These are phyloP conservation scores for Elysia crispata DNA, from an alignment of 2,888 invertebrate species.

Conservation along the genomic window DNA sequence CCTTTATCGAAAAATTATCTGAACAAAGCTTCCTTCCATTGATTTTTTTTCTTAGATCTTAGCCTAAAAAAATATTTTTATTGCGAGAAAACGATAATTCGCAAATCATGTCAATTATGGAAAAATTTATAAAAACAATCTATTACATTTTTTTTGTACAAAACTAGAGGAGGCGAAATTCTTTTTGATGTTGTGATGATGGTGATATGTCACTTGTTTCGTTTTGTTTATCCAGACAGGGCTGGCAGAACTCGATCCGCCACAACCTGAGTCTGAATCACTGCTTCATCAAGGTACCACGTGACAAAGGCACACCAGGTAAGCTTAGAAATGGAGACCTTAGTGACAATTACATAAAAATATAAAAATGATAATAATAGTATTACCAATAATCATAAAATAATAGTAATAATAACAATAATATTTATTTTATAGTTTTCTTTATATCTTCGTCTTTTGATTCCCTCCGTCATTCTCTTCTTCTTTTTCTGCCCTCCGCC, in stretches of 20 bases:
- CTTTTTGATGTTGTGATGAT: background rate
- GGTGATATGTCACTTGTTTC: background rate
- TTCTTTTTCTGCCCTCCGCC: background rate
- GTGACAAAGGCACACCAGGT: conserved; percentile 78
- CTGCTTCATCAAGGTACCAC: conserved; percentile 58
- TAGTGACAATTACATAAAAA: background rate
- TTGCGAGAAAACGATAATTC: too few species aligned
- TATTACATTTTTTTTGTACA: too few species aligned
- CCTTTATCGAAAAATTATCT: too few species aligned
- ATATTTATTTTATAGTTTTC: background rate
- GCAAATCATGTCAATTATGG: too few species aligned
- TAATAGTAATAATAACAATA: background rate
- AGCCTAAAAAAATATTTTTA: too few species aligned
- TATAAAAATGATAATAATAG: background rate
- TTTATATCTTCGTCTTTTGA: background rate
- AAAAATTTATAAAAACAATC: too few species aligned
- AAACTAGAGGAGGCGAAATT: too few species aligned
- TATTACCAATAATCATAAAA: background rate
- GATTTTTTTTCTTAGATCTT: too few species aligned
- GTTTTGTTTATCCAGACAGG: conserved; percentile 43
- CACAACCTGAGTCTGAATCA: conserved; percentile 53
- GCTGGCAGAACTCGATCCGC: conserved; percentile 54
- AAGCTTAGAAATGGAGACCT: background rate
- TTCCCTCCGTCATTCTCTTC: background rate
- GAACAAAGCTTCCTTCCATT: too few species aligned